phyloP scores from a whole-genome alignment of 2,888 invertebrate species.

The Thymelicus sylvestris region DNA sequence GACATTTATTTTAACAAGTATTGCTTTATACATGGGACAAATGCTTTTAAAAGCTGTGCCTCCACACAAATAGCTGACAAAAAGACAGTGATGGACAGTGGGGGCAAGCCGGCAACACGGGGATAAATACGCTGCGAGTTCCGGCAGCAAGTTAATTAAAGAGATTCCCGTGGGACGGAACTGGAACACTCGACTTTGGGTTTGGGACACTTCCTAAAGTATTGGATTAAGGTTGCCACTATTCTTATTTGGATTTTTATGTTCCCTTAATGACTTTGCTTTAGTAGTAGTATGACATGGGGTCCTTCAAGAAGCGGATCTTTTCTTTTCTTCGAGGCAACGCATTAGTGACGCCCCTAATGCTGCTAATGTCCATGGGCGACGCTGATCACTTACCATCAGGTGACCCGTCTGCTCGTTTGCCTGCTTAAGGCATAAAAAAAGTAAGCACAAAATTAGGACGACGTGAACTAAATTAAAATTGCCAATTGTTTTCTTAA shows the following conservation, averaged over 20 bases:
- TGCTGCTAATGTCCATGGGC: too few relatives aligned
- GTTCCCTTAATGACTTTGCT: not conserved
- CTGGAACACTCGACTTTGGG: constrained; percentile 18
- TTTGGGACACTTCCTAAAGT: constrained; percentile 26
- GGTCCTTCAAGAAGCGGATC: too few relatives aligned
- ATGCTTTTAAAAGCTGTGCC: not conserved
- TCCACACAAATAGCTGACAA: not conserved
- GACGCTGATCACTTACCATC: too few relatives aligned
- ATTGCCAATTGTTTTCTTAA: too few relatives aligned
- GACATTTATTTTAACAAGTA: too few relatives aligned
- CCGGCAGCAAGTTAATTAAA: constrained; percentile 23
- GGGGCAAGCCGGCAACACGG: not conserved
- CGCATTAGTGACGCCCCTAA: too few relatives aligned
- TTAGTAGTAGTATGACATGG: too few relatives aligned
- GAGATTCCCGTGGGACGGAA: constrained; percentile 13
- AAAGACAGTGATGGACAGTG: constrained; percentile 3
- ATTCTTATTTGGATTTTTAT: not conserved
- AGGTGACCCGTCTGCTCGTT: too few relatives aligned
- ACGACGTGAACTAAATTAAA: too few relatives aligned
- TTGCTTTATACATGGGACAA: not conserved
- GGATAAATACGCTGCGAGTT: constrained; percentile 10
- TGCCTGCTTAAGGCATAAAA: too few relatives aligned
- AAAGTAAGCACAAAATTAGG: too few relatives aligned
- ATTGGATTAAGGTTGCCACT: constrained; percentile 8
- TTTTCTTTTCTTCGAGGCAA: too few relatives aligned